These are phyloP conservation scores for Azorinus chamasolen DNA, from an alignment of 2,888 invertebrate species.

Conservation along the genomic window DNA sequence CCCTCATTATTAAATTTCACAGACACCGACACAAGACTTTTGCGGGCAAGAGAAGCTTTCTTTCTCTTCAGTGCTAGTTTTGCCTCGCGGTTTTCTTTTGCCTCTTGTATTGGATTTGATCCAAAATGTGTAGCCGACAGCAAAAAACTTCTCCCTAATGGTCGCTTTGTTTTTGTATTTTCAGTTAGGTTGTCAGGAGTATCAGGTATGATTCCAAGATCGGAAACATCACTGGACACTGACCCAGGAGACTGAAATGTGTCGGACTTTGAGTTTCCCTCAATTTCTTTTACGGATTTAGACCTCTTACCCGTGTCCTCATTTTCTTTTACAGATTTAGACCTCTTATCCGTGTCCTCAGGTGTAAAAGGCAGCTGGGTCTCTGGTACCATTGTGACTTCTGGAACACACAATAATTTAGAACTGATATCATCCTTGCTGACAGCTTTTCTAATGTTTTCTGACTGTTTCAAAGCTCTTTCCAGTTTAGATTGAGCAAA, in stretches of 20 bases:
- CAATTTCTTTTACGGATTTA: not conserved
- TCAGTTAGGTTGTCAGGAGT: conserved; percentile 68
- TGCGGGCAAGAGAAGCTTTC: conserved; percentile 18
- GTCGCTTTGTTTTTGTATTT: conserved; percentile 47
- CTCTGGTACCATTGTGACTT: conserved; percentile 60
- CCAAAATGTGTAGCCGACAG: conserved; percentile 54
- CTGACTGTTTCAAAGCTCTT: too few relatives aligned
- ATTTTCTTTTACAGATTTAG: not conserved
- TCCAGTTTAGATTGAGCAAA: too few relatives aligned
- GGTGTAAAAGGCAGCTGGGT: conserved; percentile 68
- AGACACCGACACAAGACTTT: conserved; percentile 60
- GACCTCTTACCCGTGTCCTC: conserved; percentile 6
- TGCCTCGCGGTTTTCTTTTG: conserved; percentile 56
- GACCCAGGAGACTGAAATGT: conserved; percentile 26
- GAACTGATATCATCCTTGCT: too few relatives aligned
- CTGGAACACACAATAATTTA: conserved; percentile 1
- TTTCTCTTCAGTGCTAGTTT: conserved; percentile 52
- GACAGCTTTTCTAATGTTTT: too few relatives aligned
- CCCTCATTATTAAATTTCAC: conserved; percentile 52
- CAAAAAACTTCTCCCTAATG: conserved; percentile 73
- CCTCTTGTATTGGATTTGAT: conserved; percentile 69
- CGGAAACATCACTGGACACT: conserved; percentile 24
- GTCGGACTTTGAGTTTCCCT: not conserved
- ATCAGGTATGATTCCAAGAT: conserved; percentile 73
- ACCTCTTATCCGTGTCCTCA: conserved; percentile 15